Base-by-base conservation (phyloP, 2,797 vertebrate genomes). In the Anolis apletophallus region DNA sequence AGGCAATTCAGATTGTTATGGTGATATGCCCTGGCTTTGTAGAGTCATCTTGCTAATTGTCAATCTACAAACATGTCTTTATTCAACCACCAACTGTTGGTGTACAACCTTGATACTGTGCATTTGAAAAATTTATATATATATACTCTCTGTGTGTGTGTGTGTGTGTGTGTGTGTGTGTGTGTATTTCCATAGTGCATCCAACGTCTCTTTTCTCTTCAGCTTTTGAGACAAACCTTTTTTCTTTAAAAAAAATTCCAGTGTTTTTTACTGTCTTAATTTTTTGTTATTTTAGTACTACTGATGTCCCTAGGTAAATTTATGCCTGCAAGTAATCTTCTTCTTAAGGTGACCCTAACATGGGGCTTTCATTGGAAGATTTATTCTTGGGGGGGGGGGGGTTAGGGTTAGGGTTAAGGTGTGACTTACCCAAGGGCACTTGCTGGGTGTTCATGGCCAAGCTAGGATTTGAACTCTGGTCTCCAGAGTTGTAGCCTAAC, bases 51-150 rank as follows among this genome's bases (percentile, higher is more conserved):
- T 16, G 32, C 36, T 59, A 17, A 6, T 50, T 69, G 84, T 61
- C 26, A 54, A 32, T 8, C 85, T 87, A 83, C 67, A 85, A 77
- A 86, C 80, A 57, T 59, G 21, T 6, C 36, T 85, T 72, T 23
- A 32, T 29, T 79, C 7, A 14, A 17, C 3, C 16, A 12, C 61
- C 2, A 76, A 14, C 34, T 64, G 61, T 64, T 29, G 9, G 61
- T 50, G 23, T 75, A 80, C 19, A 72, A 61, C 71, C 4, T 76
- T 76, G 69, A 11, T 36, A 86, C 29, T 40, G 81, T 26, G 23
- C 50, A 36, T 29, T 83, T 87, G 80, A 88, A 90, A 3, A 34
- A 55, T n/a, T n/a, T n/a, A n/a, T n/a, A n/a, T n/a, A n/a, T n/a
- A n/a, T n/a, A n/a, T n/a, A n/a, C n/a, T n/a, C n/a, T n/a, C n/a